Evolutionary conservation across 2,888 invertebrate genomes (phyloP).

Genomic region (Mycalesis mineus): DNA sequence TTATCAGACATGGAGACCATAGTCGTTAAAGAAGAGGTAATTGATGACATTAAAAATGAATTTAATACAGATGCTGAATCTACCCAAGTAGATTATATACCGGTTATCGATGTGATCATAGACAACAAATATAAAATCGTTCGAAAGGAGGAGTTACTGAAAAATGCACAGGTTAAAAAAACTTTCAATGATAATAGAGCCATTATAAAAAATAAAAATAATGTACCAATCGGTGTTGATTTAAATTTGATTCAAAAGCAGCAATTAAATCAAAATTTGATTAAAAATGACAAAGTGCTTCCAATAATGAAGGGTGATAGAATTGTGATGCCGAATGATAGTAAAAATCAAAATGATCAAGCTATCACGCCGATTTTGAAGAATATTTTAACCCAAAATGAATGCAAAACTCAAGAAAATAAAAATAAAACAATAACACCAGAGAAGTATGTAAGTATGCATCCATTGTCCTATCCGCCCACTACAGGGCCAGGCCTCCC

Average conservation of each 20-base stretch:
- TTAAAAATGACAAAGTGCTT: neutral
- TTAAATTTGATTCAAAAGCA: neutral
- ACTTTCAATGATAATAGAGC: neutral
- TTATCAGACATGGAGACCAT: neutral
- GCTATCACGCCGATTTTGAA: neutral
- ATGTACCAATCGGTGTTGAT: neutral
- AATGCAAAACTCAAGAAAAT: too few relatives aligned
- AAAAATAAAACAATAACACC: too few relatives aligned
- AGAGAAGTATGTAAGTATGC: too few relatives aligned
- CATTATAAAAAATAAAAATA: neutral
- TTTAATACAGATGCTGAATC: neutral
- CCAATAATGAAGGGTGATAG: neutral
- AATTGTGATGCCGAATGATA: neutral
- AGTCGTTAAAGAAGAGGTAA: neutral
- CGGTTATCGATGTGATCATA: conserved; percentile 1
- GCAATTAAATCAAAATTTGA: neutral
- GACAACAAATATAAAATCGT: conserved; percentile 6
- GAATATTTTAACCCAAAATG: neutral
- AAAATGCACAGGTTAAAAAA: neutral
- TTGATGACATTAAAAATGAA: too few relatives aligned
- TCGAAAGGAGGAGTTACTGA: neutral
- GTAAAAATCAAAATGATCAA: neutral
- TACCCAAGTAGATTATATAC: neutral
- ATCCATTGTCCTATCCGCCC: too few relatives aligned
- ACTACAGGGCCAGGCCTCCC: too few relatives aligned